Conservation (phyloP, 2,797 vertebrate species). For the Eulemur albifrons region DNA sequence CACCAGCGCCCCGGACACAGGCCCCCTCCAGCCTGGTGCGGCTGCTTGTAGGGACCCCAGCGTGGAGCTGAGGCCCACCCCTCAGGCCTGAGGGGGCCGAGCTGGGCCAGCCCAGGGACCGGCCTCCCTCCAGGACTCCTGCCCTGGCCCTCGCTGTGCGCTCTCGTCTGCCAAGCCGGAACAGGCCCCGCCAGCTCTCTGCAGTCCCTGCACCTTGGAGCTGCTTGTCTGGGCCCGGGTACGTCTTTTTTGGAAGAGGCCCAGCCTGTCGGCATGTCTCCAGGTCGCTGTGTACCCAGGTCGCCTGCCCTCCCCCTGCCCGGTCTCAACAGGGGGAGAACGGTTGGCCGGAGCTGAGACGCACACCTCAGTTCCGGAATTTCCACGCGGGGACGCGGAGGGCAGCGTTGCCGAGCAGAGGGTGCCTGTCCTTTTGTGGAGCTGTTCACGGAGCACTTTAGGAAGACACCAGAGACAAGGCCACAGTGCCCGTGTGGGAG, state of each 20-base stretch:
- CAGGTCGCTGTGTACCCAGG: background rate
- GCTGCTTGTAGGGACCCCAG: accelerated
- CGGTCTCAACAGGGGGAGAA: background rate
- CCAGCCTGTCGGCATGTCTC: background rate
- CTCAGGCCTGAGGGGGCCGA: background rate
- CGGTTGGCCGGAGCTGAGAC: background rate
- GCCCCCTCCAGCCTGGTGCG: background rate
- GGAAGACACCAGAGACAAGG: accelerated
- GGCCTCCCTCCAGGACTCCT: background rate
- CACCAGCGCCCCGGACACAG: accelerated
- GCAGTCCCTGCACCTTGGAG: background rate
- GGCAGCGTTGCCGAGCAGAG: accelerated
- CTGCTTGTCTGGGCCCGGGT: accelerated
- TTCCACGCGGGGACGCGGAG: accelerated
- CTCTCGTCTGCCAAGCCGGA: accelerated
- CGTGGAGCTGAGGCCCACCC: background rate
- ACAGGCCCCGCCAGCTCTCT: accelerated
- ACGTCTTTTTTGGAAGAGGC: background rate
- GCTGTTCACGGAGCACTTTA: background rate
- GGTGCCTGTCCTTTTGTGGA: no score
- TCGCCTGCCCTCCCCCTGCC: background rate
- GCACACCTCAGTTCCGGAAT: background rate
- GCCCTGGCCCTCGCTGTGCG: background rate
- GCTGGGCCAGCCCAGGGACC: background rate
- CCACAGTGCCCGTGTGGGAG: accelerated